Base-by-base conservation (phyloP, 1,140 invertebrate genomes). In the Paraescarpia echinospica region DNA sequence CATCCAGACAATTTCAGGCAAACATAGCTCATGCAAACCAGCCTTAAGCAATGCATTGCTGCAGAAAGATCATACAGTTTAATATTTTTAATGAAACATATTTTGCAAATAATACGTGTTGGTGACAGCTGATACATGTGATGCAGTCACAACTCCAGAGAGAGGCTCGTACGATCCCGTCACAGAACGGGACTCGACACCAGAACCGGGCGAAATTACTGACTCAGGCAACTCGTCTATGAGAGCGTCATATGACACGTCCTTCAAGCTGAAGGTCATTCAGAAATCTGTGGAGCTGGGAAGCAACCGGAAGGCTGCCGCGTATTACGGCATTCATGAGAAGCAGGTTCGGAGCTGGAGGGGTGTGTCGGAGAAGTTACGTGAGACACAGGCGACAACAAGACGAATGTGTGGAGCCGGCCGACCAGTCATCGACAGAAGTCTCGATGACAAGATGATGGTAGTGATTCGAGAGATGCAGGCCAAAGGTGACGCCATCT, bases 201-300 rank as follows among this genome's bases (percentile, higher is more conserved):
- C 22, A 22, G n/a, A 59, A 35, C 27, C 33, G 12, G 35, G 33
- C 12, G 92, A 34, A 33, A 34, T 88, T n/a, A 31, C 18, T 8
- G 31, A n/a, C 59, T 90, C 89, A 27, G 34, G 22, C n/a, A 88
- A 14, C 22, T 9, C 27, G 35, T 92, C 31, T 34, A 31, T 93
- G 34, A 33, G 33, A 59, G 59, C 89, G 35, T 89, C 33, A 34
- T 34, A 59, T 5, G n/a, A 34, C 5, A 33, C 35, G 41, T 91
- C 27, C 34, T 41, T 33, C 33, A 51, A 35, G 33, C 48, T 92
- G 91, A 92, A 92, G 35, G 48, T 35, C 51, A 34, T 92, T 34
- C 34, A 92, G 9, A 77, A 77, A 77, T 6, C 59, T 77, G 59
- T 27, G 22, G 59, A 77, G 27, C 59, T 77, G 59, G 59, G 59